A percentile compares a stretch with the other conserved stretches of the same genome.
These are phyloP conservation scores for Apis florea DNA, from an alignment of 1,140 invertebrate genomes.

Conservation along the genomic window DNA sequence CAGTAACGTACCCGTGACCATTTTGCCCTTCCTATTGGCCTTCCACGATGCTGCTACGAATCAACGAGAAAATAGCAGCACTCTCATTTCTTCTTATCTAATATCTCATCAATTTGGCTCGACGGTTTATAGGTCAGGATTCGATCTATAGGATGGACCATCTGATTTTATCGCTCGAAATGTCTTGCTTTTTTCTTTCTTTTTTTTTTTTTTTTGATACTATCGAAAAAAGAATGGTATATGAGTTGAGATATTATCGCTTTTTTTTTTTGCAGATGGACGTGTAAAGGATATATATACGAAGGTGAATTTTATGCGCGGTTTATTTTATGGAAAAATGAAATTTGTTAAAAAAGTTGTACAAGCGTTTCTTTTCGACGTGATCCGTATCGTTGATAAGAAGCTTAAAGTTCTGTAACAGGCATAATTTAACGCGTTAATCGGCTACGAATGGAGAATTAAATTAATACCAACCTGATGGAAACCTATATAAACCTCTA, in stretches of 20 bases:
- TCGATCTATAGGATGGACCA: no score
- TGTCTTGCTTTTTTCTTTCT: no score
- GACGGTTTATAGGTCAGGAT: not conserved
- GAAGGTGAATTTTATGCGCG: no score
- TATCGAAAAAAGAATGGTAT: no score
- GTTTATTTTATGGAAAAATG: not conserved
- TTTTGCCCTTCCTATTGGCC: conserved; percentile 12
- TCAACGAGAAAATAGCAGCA: not conserved
- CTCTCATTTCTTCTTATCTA: not conserved
- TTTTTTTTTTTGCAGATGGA: no score
- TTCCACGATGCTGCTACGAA: not conserved
- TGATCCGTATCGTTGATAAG: conserved; percentile 10
- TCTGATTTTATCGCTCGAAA: no score
- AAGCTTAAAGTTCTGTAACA: conserved; percentile 32
- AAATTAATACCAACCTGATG: conserved; percentile 23
- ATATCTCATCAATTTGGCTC: not conserved
- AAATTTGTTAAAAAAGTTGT: not conserved
- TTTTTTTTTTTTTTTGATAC: no score
- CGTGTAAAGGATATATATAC: no score
- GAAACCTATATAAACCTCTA: not conserved
- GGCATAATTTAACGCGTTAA: conserved; percentile 37
- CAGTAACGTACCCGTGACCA: conserved; percentile 40
- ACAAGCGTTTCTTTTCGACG: not conserved
- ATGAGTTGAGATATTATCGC: no score
- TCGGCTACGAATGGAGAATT: conserved; percentile 9